phyloP scores from a whole-genome alignment of 2,113 vertebrate genomes.

The Tragulus kanchil region DNA sequence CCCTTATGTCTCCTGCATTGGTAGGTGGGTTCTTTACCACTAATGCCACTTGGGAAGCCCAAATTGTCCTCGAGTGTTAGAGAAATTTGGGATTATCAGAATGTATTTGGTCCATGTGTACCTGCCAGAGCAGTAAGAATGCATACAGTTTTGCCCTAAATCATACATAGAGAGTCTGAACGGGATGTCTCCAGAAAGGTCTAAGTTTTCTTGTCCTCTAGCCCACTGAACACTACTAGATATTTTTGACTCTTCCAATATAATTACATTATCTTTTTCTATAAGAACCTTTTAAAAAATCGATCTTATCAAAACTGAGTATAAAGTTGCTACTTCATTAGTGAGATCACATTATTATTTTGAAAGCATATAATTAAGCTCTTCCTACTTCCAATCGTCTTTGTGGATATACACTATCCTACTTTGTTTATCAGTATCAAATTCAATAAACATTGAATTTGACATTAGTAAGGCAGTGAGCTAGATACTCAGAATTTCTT shows the following conservation, averaged over 20 bases:
- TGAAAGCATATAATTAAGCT: constrained; percentile 5
- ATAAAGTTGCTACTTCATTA: constrained; percentile 46
- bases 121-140: neutral
- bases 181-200: neutral
- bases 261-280: neutral
- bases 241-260: constrained; percentile 25
- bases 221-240: neutral
- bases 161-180: neutral
- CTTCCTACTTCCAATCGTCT: neutral
- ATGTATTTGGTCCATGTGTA: neutral
- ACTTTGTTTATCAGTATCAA: neutral
- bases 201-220: neutral
- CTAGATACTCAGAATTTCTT: neutral
- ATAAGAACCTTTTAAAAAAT: neutral
- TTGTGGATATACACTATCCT: neutral
- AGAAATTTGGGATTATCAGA: neutral
- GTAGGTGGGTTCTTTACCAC: neutral
- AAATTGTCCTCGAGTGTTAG: neutral
- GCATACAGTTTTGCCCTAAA: neutral
- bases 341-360: neutral
- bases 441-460: neutral
- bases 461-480: neutral
- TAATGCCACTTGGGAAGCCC: neutral
- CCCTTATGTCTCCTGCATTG: neutral
- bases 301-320: constrained; percentile 8